Conservation (phyloP, 2,113 vertebrate genomes). For the Carassius gibelio region DNA sequence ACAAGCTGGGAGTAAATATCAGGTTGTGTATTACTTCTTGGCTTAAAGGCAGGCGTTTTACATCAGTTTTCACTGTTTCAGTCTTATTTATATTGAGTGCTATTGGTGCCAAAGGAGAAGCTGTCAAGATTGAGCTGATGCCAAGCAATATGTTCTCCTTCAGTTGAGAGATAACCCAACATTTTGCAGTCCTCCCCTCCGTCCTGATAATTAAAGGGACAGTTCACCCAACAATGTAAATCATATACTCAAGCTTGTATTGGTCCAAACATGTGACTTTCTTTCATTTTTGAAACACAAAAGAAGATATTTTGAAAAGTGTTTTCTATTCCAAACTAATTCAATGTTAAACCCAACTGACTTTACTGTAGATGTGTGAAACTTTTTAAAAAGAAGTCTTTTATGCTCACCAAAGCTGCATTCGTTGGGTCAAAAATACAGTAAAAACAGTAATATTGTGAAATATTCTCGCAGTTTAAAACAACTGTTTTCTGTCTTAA, state of each 20-base stretch:
- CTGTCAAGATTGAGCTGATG: conserved; percentile 5
- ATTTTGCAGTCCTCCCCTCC: neutral
- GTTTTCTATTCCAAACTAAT: neutral
- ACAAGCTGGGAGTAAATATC: neutral
- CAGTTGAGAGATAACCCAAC: neutral
- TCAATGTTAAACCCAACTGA: neutral
- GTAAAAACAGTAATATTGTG: neutral
- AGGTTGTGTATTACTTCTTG: neutral
- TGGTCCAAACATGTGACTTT: neutral
- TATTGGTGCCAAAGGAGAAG: neutral
- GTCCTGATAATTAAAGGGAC: neutral
- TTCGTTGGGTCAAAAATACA: neutral
- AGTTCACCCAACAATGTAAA: neutral
- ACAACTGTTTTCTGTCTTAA: too few species aligned
- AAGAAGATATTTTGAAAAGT: neutral
- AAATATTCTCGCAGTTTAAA: neutral
- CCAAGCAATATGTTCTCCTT: conserved; percentile 7
- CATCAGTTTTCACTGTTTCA: neutral
- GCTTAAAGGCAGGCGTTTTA: neutral
- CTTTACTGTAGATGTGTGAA: too few species aligned
- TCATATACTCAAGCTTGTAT: too few species aligned
- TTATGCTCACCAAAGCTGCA: neutral
- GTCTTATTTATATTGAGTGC: neutral
- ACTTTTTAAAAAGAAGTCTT: neutral
- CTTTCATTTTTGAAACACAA: neutral